A percentile compares a stretch with the other conserved stretches of the same genome.
Evolutionary conservation across 2,113 vertebrate genomes (phyloP).

Genomic region (Crotalus helleri): DNA sequence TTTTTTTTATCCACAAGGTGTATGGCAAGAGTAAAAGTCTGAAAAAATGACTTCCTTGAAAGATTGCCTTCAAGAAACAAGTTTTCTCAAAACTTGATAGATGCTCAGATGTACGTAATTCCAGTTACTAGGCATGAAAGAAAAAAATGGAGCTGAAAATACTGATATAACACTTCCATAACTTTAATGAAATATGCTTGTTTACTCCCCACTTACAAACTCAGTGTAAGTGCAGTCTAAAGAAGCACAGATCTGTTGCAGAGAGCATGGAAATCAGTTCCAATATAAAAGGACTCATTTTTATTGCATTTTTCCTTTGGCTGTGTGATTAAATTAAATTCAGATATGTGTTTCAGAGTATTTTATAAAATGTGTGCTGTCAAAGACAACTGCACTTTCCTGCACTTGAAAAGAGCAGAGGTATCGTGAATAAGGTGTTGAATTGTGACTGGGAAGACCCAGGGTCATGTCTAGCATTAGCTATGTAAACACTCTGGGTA

Average conservation of each 20-base stretch:
- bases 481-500: neutral
- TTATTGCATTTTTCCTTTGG: neutral
- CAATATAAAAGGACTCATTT: neutral
- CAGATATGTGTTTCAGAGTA: neutral
- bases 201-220: neutral
- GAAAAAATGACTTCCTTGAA: neutral
- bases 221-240: neutral
- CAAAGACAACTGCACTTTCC: neutral
- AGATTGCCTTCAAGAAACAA: neutral
- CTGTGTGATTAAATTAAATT: neutral
- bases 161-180: neutral
- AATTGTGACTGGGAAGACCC: neutral
- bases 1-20: neutral
- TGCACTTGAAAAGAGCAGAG: neutral
- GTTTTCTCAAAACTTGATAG: neutral
- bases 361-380: neutral
- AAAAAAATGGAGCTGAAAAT: neutral
- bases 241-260: neutral
- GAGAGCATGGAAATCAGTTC: neutral
- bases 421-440: neutral
- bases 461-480: neutral
- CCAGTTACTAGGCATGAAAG: neutral
- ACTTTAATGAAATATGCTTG: neutral
- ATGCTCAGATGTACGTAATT: neutral
- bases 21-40: neutral